Evolutionary conservation across 2,888 invertebrate genomes (phyloP).

Genomic region (Doris montereyensis): DNA sequence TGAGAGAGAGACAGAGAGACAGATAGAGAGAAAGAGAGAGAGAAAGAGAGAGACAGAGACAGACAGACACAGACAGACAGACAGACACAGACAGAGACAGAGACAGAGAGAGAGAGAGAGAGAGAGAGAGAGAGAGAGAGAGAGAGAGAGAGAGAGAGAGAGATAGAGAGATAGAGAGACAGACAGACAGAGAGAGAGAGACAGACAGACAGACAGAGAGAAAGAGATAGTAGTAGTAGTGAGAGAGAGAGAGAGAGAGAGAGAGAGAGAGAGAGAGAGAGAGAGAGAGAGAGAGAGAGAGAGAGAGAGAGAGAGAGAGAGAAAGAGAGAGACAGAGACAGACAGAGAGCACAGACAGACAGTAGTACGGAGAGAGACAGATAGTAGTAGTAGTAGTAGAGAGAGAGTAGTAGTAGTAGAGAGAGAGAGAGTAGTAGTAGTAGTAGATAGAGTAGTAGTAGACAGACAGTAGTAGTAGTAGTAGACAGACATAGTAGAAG

Average conservation of each 20-base stretch:
- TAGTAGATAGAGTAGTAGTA: too few relatives aligned
- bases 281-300: conserved; percentile 5
- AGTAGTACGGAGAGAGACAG: too few relatives aligned
- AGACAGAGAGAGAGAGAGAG: conserved; percentile 2
- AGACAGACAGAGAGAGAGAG: too few relatives aligned
- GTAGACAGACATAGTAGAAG: too few relatives aligned
- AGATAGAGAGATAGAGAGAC: too few relatives aligned
- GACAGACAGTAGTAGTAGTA: too few relatives aligned
- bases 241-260: neutral
- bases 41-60: neutral
- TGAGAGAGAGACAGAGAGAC: neutral
- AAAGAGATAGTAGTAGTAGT: neutral
- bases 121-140: conserved; percentile 9
- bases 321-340: neutral
- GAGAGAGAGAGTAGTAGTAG: too few relatives aligned
- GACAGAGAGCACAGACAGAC: conserved; percentile 4
- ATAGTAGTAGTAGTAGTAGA: too few relatives aligned
- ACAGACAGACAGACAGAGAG: too few relatives aligned
- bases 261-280: conserved; percentile 14
- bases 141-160: neutral
- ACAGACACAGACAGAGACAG: conserved; percentile 13
- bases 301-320: too few relatives aligned
- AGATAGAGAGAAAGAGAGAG: too few relatives aligned
- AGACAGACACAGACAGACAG: neutral
- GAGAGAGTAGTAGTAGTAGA: too few relatives aligned